phyloP scores from a whole-genome alignment of 2,888 invertebrate species.

The Tolmerus cingulatus region DNA sequence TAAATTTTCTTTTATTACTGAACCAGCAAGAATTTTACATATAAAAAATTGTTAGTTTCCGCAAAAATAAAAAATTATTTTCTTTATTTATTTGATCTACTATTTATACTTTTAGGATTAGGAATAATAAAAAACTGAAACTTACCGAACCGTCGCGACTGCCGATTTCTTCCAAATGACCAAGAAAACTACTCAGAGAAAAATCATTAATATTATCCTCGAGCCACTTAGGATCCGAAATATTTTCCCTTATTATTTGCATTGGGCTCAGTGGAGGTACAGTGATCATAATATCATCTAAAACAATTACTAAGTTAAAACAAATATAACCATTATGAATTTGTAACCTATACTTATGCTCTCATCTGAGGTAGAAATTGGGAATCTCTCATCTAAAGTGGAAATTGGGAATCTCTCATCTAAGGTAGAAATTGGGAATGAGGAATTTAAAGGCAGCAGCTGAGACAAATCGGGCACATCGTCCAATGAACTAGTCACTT shows the following conservation, averaged over 20 bases:
- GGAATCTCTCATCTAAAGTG: too few species aligned
- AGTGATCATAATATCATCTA: conserved; percentile 56
- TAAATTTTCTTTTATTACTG: too few species aligned
- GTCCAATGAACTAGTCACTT: not conserved
- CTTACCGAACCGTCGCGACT: conserved; percentile 55
- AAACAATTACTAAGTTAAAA: conserved; percentile 5
- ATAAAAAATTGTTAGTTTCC: not conserved
- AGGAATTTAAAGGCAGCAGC: conserved; percentile 48
- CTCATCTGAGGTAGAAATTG: too few species aligned
- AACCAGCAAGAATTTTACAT: too few species aligned
- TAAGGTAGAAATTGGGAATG: conserved; percentile 38
- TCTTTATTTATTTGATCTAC: not conserved
- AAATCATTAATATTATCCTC: conserved; percentile 79
- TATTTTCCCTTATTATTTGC: conserved; percentile 69
- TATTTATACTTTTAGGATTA: not conserved
- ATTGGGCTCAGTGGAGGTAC: conserved; percentile 70
- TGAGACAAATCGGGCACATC: conserved; percentile 47
- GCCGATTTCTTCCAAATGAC: conserved; percentile 74
- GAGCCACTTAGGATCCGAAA: conserved; percentile 61
- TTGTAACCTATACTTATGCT: conserved; percentile 43
- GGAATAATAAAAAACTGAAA: not conserved
- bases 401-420: too few species aligned
- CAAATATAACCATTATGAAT: not conserved
- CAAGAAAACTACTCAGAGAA: conserved; percentile 85
- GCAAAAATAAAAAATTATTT: not conserved